Evolutionary conservation across 2,113 vertebrate genomes (phyloP), one percentile per base, ranked within the genome.

Genomic region (Sceloporus tristichus): DNA sequence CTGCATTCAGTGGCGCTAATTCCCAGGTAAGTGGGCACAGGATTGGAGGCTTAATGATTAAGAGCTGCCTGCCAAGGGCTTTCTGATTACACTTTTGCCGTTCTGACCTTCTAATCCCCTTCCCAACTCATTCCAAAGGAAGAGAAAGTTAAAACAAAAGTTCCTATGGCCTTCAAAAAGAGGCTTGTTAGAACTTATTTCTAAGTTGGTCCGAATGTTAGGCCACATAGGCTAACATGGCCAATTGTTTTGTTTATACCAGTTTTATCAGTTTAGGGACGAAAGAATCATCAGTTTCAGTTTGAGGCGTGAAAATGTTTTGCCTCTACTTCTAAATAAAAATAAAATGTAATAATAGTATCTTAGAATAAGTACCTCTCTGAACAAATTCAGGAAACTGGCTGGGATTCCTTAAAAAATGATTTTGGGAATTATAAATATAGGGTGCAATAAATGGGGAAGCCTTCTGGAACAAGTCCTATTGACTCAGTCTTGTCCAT

Each of bases 21-120:
- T 66, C 16, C 38, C 27, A 48, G 27, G 27, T 65, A 75, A 87
- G 19, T 29, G n/a, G 18, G 38, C 54, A 48, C 2, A 48, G 70
- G 19, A n/a, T 38, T 71, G 27, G 27, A 68, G 34, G 25, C 27
- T 16, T 83, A 48, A 14, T 48, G 19, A 38, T 38, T 62, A 23
- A 62, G 68, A 54, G 42, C 42, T 87, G 70, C 74, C 74, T 77
- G 68, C 25, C 0, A 88, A 78, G n/a, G 73, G 74, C 29, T 83
- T 83, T 53, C 80, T 70, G 48, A 54, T 78, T 77, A 54, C 34
- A 77, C 23, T 76, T 76, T n/a, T 68, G 54, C 29, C 0, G 13
- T 75, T 86, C 54, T 62, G 56, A 42, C 38, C 9, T 68, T 40
- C 75, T 54, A 48, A 76, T 87, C 56, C 10, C n/a, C 13, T 11